A percentile compares a stretch with the other conserved stretches of the same genome.
These are phyloP conservation scores for Andrena dorsata DNA, from an alignment of 2,888 invertebrate species.

Conservation along the genomic window DNA sequence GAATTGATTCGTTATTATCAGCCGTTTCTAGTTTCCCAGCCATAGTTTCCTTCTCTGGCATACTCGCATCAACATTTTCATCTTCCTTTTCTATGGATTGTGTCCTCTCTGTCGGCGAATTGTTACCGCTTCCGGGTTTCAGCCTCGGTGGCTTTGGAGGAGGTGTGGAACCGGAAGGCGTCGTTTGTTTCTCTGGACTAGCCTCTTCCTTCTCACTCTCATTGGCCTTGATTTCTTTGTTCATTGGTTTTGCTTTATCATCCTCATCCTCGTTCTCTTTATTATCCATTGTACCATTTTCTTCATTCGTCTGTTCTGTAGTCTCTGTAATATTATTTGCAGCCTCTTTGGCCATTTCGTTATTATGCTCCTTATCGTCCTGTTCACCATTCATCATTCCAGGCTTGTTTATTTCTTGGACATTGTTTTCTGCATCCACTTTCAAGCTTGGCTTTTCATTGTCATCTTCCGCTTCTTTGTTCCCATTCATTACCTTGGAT, in stretches of 20 bases:
- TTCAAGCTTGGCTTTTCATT: constrained; percentile 25
- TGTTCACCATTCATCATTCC: constrained; percentile 29
- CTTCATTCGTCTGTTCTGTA: constrained; percentile 4
- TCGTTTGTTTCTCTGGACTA: constrained; percentile 31
- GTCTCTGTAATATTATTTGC: constrained; percentile 11
- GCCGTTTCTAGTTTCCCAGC: constrained; percentile 41
- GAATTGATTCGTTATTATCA: constrained; percentile 3
- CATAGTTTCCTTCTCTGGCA: constrained; percentile 19
- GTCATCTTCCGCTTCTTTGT: constrained; percentile 28
- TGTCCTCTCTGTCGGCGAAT: constrained; percentile 72
- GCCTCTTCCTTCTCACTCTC: constrained; percentile 11
- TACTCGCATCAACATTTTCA: constrained; percentile 6
- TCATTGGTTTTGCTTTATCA: constrained; percentile 37
- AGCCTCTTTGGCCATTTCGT: not conserved
- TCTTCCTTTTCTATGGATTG: constrained; percentile 62
- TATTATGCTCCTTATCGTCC: constrained; percentile 19
- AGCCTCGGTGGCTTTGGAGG: constrained; percentile 84
- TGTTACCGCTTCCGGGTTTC: constrained; percentile 85
- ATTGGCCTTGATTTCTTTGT: constrained; percentile 13
- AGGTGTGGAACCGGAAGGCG: constrained; percentile 78
- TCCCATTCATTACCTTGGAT: not conserved
- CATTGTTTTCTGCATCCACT: constrained; percentile 36
- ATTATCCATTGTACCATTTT: constrained; percentile 21
- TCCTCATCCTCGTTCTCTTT: not conserved
- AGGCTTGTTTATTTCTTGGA: not conserved